phyloP scores from a whole-genome alignment of 2,888 invertebrate species.

The Byasa hedistus region DNA sequence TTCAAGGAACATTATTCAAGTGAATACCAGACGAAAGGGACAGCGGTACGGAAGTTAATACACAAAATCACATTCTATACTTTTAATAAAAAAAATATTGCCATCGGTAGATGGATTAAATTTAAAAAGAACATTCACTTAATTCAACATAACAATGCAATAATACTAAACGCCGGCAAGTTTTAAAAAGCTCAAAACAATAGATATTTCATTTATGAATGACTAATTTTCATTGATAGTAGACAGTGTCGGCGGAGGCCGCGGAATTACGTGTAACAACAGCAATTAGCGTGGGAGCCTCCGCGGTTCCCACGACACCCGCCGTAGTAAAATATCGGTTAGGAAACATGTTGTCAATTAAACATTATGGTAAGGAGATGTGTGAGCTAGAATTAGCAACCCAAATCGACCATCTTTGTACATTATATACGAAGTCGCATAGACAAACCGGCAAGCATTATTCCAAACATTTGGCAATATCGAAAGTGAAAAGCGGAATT shows the following conservation, averaged over 20 bases:
- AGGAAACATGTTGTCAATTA: slow-evolving; percentile 47
- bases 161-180: slow-evolving; percentile 20
- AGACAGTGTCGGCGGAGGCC: slow-evolving; percentile 15
- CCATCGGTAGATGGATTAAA: slow-evolving; percentile 1
- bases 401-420: background rate
- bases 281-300: slow-evolving; percentile 72
- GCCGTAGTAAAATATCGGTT: slow-evolving; percentile 61
- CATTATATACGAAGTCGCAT: background rate
- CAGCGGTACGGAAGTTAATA: slow-evolving; percentile 10
- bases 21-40: background rate
- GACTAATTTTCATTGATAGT: slow-evolving; percentile 29
- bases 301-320: slow-evolving; percentile 62
- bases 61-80: background rate
- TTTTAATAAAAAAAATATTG: slow-evolving; percentile 17
- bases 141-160: slow-evolving; percentile 17
- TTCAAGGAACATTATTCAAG: background rate
- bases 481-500: background rate
- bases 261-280: slow-evolving; percentile 23
- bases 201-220: slow-evolving; percentile 29
- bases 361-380: slow-evolving; percentile 4
- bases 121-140: slow-evolving; percentile 7
- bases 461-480: too few relatives aligned
- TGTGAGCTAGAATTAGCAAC: background rate
- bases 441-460: too few relatives aligned
- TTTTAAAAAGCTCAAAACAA: slow-evolving; percentile 24